A percentile compares a stretch with the other conserved stretches of the same genome.
Conservation (phyloP, 2,888 invertebrate species). For the Odontocolon sp. region DNA sequence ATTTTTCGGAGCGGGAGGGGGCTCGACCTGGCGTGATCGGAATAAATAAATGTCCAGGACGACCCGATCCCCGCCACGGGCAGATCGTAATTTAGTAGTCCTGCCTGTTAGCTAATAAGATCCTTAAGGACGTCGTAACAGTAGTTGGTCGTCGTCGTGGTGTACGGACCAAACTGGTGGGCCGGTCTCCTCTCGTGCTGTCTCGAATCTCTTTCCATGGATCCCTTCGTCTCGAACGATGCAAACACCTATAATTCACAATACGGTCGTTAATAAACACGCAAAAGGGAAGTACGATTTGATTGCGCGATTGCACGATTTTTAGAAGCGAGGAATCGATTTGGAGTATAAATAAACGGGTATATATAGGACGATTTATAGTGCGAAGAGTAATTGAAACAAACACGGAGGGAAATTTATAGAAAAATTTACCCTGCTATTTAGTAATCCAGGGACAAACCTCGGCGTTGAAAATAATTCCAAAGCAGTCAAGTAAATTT, state of each 20-base stretch:
- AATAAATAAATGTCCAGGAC: conserved; percentile 32
- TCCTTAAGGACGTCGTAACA: conserved; percentile 48
- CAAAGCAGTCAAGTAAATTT: no score
- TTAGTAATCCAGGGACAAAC: no score
- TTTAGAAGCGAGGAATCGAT: not conserved
- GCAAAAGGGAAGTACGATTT: conserved; percentile 26
- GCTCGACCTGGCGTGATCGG: conserved; percentile 30
- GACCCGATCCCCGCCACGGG: not conserved
- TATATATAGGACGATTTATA: no score
- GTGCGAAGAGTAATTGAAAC: no score
- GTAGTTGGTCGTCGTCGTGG: not conserved
- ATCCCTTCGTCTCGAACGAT: not conserved
- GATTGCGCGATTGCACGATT: conserved; percentile 44
- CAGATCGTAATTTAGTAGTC: not conserved
- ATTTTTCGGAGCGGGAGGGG: not conserved
- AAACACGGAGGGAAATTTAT: no score
- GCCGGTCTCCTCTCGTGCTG: no score
- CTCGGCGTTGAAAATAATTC: no score
- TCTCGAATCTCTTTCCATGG: no score
- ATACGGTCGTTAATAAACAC: conserved; percentile 40
- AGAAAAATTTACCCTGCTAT: no score
- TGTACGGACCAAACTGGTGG: no score
- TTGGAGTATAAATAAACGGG: not conserved
- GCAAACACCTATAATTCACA: conserved; percentile 18
- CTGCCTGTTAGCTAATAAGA: conserved; percentile 65